Conservation (phyloP, 2,113 vertebrate species). For the Amphiprion ocellaris region DNA sequence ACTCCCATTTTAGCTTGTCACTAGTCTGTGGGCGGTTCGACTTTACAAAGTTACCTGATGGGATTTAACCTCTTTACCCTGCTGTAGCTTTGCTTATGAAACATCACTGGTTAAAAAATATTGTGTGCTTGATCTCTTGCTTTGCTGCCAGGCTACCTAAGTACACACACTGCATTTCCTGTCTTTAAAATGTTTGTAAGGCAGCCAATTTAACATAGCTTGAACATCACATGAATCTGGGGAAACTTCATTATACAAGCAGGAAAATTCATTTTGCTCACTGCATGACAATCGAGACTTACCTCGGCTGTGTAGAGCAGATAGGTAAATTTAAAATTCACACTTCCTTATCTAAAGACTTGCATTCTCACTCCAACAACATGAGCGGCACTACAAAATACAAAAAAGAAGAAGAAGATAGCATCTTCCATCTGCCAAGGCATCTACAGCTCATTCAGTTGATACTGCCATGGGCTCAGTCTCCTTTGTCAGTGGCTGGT, state of each 20-base stretch:
- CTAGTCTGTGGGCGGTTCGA: not conserved
- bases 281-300: constrained; percentile 30
- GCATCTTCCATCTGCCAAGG: not conserved
- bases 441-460: not conserved
- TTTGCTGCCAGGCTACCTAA: not conserved
- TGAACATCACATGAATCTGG: constrained; percentile 38
- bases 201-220: constrained; percentile 23
- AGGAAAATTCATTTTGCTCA: constrained; percentile 43
- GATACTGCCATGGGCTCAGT: not conserved
- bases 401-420: constrained; percentile 8
- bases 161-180: not conserved
- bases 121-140: not conserved
- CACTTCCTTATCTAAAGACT: constrained; percentile 36
- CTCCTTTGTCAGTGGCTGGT: not conserved
- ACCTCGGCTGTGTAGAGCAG: constrained; percentile 33
- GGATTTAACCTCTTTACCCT: not conserved
- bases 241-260: constrained; percentile 29
- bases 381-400: constrained; percentile 7
- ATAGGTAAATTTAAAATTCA: constrained; percentile 38
- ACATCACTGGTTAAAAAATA: not conserved
- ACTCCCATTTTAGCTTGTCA: constrained; percentile 9
- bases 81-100: not conserved
- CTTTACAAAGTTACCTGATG: not conserved
- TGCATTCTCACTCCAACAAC: constrained; percentile 28
- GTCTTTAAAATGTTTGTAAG: constrained; percentile 3